A percentile compares a stretch with the other conserved stretches of the same genome.
Conservation (phyloP, 1,140 invertebrate species). For the Tetragonula clypearis region DNA sequence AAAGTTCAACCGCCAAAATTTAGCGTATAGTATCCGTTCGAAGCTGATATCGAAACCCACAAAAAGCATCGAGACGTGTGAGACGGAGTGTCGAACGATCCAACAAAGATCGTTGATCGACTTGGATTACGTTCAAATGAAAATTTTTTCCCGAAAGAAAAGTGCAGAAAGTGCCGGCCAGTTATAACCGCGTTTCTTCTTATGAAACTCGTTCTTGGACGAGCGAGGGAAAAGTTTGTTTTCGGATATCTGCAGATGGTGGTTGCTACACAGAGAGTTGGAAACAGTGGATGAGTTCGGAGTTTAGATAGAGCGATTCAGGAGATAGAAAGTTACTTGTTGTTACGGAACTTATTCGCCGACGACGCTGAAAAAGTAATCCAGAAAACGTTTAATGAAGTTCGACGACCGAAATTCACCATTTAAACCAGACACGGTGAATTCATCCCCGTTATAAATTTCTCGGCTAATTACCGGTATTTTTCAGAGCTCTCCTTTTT, state of each 20-base stretch:
- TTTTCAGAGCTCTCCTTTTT: background rate
- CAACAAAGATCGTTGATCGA: background rate
- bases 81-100: background rate
- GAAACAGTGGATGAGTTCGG: background rate
- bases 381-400: background rate
- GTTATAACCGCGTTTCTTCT: background rate
- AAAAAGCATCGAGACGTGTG: background rate
- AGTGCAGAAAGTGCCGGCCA: too few species aligned
- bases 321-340: constrained; percentile 11
- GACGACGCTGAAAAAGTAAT: background rate
- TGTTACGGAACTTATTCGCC: constrained; percentile 2
- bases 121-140: background rate
- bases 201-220: background rate
- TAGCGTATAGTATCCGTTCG: background rate
- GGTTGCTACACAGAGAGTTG: constrained; percentile 2
- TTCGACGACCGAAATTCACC: background rate
- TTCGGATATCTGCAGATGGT: constrained; percentile 7
- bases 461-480: background rate
- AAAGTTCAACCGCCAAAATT: background rate
- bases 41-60: background rate
- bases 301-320: background rate
- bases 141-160: background rate
- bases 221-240: constrained; percentile 23
- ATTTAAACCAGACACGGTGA: background rate
- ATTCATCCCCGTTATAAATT: background rate